These are phyloP conservation scores for Zootoca vivipara DNA, from an alignment of 2,113 vertebrate species.

Conservation along the genomic window DNA sequence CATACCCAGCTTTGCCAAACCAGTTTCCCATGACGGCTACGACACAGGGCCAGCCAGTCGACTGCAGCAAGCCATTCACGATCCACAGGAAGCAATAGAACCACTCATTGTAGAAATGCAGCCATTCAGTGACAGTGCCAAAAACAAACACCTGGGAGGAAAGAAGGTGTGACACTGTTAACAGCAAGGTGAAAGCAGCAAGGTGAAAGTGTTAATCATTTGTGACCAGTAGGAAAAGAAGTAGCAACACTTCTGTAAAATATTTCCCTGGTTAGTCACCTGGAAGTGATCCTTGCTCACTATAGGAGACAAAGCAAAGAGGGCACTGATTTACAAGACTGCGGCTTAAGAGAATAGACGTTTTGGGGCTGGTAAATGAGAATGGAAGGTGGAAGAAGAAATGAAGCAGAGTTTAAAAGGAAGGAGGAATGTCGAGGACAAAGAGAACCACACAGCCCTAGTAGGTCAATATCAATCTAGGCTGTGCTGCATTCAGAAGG, in stretches of 20 bases:
- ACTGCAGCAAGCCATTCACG: constrained; percentile 93
- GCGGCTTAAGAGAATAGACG: neutral
- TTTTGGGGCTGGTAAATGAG: neutral
- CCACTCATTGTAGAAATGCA: constrained; percentile 90
- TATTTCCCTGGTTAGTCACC: neutral
- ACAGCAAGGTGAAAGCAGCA: neutral
- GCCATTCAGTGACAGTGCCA: constrained; percentile 92
- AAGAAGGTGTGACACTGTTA: neutral
- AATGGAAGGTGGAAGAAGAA: neutral
- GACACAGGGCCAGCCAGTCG: constrained; percentile 95
- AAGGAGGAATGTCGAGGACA: neutral
- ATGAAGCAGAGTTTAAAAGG: neutral
- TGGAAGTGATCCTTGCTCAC: neutral
- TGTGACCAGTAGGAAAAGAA: neutral
- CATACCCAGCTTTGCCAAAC: constrained; percentile 94
- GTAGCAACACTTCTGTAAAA: neutral
- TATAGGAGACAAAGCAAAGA: neutral
- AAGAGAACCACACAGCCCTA: neutral
- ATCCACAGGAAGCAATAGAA: constrained; percentile 92
- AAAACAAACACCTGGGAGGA: constrained; percentile 84
- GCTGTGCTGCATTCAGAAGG: neutral
- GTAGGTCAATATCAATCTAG: neutral
- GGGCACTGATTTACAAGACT: neutral
- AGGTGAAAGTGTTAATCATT: too few relatives aligned
- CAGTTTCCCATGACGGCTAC: constrained; percentile 98